Evolutionary conservation across 53 echinoderm and acorn worm species (phyloP).

Genomic region (Stichopus horrens): DNA sequence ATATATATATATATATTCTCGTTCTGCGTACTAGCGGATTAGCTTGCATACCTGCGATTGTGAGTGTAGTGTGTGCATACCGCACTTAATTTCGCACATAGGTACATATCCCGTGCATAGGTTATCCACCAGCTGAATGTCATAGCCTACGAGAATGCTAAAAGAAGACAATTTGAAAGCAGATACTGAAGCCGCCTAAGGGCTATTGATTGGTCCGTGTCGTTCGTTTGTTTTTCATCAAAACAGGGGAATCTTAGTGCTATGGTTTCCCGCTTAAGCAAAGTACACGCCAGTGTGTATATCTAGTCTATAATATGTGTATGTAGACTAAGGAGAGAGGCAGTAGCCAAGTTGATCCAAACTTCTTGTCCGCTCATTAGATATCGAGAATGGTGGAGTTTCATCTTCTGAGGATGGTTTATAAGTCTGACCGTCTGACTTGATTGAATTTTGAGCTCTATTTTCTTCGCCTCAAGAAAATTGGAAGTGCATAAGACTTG

Average conservation of each 20-base stretch:
- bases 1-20: no score
- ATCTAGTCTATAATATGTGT: not conserved
- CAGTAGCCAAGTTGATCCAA: not conserved
- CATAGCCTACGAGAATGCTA: slow-evolving; percentile 15
- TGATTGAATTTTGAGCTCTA: slow-evolving; percentile 24
- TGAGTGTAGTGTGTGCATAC: not conserved
- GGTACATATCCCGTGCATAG: not conserved
- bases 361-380: slow-evolving; percentile 6
- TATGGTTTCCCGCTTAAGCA: not conserved
- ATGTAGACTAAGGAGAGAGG: not conserved
- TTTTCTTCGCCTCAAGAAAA: slow-evolving; percentile 13
- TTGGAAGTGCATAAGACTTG: not conserved
- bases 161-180: slow-evolving; percentile 31
- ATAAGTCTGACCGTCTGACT: not conserved
- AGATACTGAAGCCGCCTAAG: slow-evolving; percentile 27
- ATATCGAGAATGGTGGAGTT: slow-evolving; percentile 9
- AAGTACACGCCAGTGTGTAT: slow-evolving; percentile 20
- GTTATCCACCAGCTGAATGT: not conserved
- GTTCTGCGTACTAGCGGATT: no score
- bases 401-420: slow-evolving; percentile 2
- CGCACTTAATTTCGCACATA: not conserved
- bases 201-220: slow-evolving; percentile 38
- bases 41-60: no score
- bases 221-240: slow-evolving; percentile 35
- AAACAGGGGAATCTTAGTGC: slow-evolving; percentile 26